phyloP scores from a whole-genome alignment of 2,797 vertebrate species.

The Paratrypauchen microcephalus region DNA sequence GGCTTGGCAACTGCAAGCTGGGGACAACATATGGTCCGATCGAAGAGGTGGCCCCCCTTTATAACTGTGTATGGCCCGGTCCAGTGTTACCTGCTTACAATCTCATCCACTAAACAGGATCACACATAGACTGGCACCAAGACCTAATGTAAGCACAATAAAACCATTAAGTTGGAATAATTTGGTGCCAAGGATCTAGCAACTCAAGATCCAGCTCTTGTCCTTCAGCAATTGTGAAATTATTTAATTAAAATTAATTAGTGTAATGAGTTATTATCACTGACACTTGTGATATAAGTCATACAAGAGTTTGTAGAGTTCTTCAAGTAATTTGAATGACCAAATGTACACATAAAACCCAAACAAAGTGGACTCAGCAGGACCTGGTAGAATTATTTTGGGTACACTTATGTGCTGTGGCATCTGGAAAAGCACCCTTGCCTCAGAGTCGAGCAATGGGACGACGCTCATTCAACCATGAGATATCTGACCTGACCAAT shows the following conservation, averaged over 20 bases:
- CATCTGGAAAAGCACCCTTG: slow-evolving; percentile 77
- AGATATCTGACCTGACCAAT: slow-evolving; percentile 85
- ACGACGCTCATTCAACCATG: slow-evolving; percentile 70
- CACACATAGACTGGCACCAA: slow-evolving; percentile 52
- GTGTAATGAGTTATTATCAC: neutral
- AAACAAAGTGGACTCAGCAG: slow-evolving; percentile 43
- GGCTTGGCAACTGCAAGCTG: slow-evolving; percentile 82
- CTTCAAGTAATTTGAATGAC: neutral
- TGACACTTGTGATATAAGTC: neutral
- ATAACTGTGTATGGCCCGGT: slow-evolving; percentile 26
- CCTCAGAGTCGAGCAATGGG: slow-evolving; percentile 67
- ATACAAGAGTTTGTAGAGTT: neutral
- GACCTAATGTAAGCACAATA: slow-evolving; percentile 23
- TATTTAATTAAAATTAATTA: neutral
- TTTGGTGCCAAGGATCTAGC: slow-evolving; percentile 55
- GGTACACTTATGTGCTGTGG: slow-evolving; percentile 60
- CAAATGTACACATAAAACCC: slow-evolving; percentile 10
- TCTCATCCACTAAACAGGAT: slow-evolving; percentile 36
- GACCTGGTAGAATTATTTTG: slow-evolving; percentile 62
- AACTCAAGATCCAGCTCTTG: neutral
- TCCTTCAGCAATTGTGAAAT: neutral
- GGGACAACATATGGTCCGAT: slow-evolving; percentile 82
- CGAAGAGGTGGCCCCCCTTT: slow-evolving; percentile 36
- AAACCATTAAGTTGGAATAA: slow-evolving; percentile 59
- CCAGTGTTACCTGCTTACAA: slow-evolving; percentile 15